Conservation (phyloP, 1,140 invertebrate genomes). For the Platyscapa corneri region DNA sequence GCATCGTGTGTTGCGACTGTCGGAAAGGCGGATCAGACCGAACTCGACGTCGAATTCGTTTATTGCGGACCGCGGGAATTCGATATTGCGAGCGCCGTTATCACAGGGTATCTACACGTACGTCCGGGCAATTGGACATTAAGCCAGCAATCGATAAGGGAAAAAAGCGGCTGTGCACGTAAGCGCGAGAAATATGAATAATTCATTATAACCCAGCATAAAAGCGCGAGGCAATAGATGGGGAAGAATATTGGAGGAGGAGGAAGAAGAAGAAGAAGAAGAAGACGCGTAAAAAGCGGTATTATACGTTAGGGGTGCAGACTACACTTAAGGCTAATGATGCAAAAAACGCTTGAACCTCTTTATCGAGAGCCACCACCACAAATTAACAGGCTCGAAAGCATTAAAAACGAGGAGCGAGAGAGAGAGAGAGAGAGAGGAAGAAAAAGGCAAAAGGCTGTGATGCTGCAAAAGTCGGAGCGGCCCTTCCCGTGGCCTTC, state of each 20-base stretch:
- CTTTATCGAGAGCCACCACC: neutral
- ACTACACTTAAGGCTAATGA: neutral
- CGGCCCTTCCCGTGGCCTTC: neutral
- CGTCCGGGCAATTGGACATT: too few species aligned
- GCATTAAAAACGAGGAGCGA: neutral
- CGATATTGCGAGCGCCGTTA: too few species aligned
- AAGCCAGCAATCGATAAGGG: too few species aligned
- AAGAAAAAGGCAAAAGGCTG: neutral
- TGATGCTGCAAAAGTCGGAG: neutral
- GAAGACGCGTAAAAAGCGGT: neutral
- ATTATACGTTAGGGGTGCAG: neutral
- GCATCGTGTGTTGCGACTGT: too few species aligned
- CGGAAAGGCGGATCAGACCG: too few species aligned
- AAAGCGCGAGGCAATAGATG: neutral
- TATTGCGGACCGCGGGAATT: too few species aligned
- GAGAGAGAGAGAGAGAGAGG: neutral
- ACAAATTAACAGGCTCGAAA: neutral
- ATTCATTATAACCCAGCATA: neutral
- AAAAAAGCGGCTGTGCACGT: too few species aligned
- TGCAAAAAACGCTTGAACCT: neutral
- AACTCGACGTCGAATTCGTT: too few species aligned
- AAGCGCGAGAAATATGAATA: neutral
- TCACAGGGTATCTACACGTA: too few species aligned
- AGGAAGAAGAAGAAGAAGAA: too few species aligned
- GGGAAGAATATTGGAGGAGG: neutral